Evolutionary conservation across 2,797 vertebrate genomes (phyloP).

Genomic region (Odontamblyopus rebecca): DNA sequence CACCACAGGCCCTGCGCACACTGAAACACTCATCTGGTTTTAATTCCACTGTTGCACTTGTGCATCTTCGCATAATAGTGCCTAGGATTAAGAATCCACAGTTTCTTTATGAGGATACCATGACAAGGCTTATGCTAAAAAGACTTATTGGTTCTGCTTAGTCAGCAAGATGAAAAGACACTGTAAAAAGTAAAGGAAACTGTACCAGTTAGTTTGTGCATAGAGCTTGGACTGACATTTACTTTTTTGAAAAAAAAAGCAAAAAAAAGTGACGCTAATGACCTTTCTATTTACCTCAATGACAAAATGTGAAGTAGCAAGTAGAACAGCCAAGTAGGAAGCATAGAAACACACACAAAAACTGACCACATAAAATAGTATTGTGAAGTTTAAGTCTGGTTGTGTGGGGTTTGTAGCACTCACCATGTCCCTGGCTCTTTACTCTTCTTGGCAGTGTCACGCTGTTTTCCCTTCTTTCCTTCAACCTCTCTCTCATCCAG

Average conservation of each 20-base stretch:
- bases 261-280: background rate
- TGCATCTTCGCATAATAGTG: constrained; percentile 53
- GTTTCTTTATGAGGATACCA: constrained; percentile 42
- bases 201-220: background rate
- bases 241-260: background rate
- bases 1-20: constrained; percentile 59
- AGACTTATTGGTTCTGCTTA: constrained; percentile 36
- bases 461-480: constrained; percentile 50
- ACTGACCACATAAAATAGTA: background rate
- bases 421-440: constrained; percentile 52
- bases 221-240: background rate
- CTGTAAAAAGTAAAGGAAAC: constrained; percentile 13
- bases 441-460: constrained; percentile 35
- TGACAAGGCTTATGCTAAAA: constrained; percentile 31
- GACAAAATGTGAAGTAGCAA: background rate
- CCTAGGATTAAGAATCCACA: constrained; percentile 47
- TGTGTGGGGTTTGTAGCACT: constrained; percentile 50
- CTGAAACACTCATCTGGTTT: constrained; percentile 54
- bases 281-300: background rate
- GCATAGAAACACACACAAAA: background rate
- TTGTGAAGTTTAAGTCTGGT: constrained; percentile 32
- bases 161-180: constrained; percentile 31
- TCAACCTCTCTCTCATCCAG: constrained; percentile 62
- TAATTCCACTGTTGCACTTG: constrained; percentile 54
- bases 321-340: background rate